Percentiles rank a stretch among this genome's conserved stretches.
Evolutionary conservation across 2,888 invertebrate genomes (phyloP).

Genomic region (Smittia sp.): DNA sequence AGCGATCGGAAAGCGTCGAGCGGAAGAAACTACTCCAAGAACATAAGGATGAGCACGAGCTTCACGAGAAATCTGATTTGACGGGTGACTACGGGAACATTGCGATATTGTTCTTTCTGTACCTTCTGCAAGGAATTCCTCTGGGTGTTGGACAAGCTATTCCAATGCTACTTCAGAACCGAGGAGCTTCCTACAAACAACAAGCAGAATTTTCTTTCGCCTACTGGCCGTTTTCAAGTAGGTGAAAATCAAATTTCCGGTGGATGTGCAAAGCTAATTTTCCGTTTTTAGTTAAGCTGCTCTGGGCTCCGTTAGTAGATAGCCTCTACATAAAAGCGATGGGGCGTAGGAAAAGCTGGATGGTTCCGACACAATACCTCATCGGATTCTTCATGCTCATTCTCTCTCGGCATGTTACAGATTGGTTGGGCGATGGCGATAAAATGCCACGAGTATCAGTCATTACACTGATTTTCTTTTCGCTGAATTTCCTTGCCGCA

Average conservation of each 20-base stretch:
- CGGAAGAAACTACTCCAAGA: constrained; percentile 3
- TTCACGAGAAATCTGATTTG: constrained; percentile 54
- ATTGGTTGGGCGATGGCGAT: constrained; percentile 44
- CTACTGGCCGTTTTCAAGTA: constrained; percentile 57
- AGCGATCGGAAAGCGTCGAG: constrained; percentile 6
- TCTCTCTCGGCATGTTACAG: constrained; percentile 12
- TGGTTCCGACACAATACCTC: constrained; percentile 91
- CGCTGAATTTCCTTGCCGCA: constrained; percentile 92
- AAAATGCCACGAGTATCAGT: constrained; percentile 67
- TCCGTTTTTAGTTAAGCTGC: constrained; percentile 68
- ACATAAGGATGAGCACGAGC: constrained; percentile 43
- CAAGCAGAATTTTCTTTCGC: constrained; percentile 71
- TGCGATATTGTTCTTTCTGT: constrained; percentile 83
- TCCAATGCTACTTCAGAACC: constrained; percentile 91
- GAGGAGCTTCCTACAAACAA: constrained; percentile 89
- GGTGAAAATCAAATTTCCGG: background rate
- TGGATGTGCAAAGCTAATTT: background rate
- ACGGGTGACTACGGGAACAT: constrained; percentile 79
- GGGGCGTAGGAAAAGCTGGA: constrained; percentile 92
- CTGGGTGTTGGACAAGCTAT: constrained; percentile 90
- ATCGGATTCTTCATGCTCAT: constrained; percentile 84
- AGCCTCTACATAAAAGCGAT: constrained; percentile 78
- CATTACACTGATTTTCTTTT: constrained; percentile 83
- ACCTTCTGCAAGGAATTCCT: constrained; percentile 86
- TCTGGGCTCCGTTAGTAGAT: constrained; percentile 99